Percentiles rank a stretch among this genome's conserved stretches.
These are phyloP conservation scores for Vireo altiloquus DNA, from an alignment of 2,113 vertebrate genomes.

Conservation along the genomic window DNA sequence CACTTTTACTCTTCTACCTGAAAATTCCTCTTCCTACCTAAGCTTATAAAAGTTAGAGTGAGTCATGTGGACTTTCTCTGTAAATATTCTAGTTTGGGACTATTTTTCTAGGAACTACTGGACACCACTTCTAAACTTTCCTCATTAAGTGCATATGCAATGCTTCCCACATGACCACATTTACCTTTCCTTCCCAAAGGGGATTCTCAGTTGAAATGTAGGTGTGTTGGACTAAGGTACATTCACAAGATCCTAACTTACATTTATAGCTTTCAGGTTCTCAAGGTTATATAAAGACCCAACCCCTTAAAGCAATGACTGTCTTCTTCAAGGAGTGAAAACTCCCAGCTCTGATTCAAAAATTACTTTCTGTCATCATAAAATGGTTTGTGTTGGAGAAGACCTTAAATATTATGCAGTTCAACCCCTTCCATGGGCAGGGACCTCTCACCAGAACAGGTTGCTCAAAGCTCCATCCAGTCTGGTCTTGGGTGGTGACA, in stretches of 20 bases:
- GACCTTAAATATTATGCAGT: neutral
- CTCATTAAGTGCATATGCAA: neutral
- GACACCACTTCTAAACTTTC: neutral
- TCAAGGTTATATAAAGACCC: neutral
- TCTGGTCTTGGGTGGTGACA: neutral
- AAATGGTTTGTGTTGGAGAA: neutral
- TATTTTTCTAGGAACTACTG: neutral
- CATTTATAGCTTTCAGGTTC: neutral
- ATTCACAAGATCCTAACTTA: neutral
- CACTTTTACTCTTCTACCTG: neutral
- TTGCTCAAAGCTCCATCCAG: neutral
- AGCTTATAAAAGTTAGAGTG: neutral
- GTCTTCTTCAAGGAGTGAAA: neutral
- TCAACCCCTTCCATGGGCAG: neutral
- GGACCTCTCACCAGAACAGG: neutral
- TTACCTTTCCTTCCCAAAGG: neutral
- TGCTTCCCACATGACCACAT: neutral
- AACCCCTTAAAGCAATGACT: neutral
- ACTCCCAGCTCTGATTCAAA: neutral
- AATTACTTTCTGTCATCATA: neutral
- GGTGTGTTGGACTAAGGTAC: neutral
- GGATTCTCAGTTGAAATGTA: neutral
- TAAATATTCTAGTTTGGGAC: neutral
- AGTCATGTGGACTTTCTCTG: neutral
- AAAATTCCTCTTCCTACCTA: neutral